Percentiles rank a stretch among this genome's conserved stretches.
Conservation (phyloP, 2,888 invertebrate genomes). For the Conomelus anceps region DNA sequence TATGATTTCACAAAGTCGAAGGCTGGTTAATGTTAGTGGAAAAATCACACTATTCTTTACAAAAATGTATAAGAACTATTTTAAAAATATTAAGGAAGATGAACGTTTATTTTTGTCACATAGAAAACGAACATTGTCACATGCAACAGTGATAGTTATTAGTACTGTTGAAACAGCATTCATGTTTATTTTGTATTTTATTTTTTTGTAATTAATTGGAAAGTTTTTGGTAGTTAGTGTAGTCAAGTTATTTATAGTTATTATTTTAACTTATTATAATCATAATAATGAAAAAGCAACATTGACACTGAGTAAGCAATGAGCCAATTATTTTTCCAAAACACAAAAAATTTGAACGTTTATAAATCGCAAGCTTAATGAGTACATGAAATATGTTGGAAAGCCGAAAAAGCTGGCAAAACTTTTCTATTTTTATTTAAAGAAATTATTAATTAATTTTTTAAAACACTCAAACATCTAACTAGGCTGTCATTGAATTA, state of each 20-base stretch:
- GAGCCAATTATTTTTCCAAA: neutral
- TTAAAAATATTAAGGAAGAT: neutral
- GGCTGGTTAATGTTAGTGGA: neutral
- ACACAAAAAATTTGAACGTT: neutral
- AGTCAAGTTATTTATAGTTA: neutral
- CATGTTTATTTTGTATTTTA: neutral
- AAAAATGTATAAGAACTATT: neutral
- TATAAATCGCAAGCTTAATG: neutral
- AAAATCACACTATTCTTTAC: neutral
- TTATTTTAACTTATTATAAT: neutral
- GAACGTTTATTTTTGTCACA: neutral
- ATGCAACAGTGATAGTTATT: neutral
- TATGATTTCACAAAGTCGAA: neutral
- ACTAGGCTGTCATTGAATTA: too few relatives aligned
- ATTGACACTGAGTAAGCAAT: neutral
- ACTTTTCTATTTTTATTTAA: neutral
- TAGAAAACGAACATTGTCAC: neutral
- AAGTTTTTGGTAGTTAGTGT: neutral
- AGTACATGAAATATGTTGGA: neutral
- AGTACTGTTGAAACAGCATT: neutral
- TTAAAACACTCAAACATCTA: too few relatives aligned
- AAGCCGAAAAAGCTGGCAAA: neutral
- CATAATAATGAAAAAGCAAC: neutral
- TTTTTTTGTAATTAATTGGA: neutral
- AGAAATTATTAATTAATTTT: too few relatives aligned